Evolutionary conservation across 2,797 vertebrate genomes (phyloP), one percentile per base, ranked within the genome.

Genomic region (Microcaecilia unicolor): DNA sequence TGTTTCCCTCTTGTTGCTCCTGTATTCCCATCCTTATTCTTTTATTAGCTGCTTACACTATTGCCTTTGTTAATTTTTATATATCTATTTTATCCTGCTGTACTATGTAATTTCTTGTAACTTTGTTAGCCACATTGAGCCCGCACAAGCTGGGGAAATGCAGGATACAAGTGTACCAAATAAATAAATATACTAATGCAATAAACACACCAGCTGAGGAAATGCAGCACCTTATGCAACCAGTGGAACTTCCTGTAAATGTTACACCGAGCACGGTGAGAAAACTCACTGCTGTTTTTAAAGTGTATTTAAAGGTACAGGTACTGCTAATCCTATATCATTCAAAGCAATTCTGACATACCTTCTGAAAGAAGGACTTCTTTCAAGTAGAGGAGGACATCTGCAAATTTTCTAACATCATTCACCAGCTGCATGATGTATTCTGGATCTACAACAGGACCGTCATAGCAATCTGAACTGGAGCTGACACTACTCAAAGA

Each of bases 361-460:
- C 95, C 93, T 86, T 85, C 82, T 55, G 86, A 87, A 78, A 84
- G 71, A 70, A 96, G 83, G 15, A 91, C 87, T 60, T 97, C 91
- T 70, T 93, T 98, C 53, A 98, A 88, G 39, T 85, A 89, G 0
- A 97, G 74, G 8, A 98, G 83, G 52, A 93, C 86, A 12, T 97
- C 91, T 4, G 93, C 91, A 67, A 98, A 97, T 64, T 76, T 92
- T 42, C 92, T 85, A 57, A 96, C 90, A 10, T 98, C 95, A 1
- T 83, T 89, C 66, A 94, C 92, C 61, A 96, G 78, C 61, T 93
- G 91, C 89, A 91, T 92, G 55, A 98, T 93, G 44, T 92, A 96
- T 52, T 92, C 80, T 5, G 92, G 88, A 59, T 97, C 92, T 6
- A 90, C 81, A 53, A 81, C 69, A 10, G 82, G 69, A 30, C 28